Evolutionary conservation across 2,113 vertebrate genomes (phyloP).

Genomic region (Trochalopteron elliotii): DNA sequence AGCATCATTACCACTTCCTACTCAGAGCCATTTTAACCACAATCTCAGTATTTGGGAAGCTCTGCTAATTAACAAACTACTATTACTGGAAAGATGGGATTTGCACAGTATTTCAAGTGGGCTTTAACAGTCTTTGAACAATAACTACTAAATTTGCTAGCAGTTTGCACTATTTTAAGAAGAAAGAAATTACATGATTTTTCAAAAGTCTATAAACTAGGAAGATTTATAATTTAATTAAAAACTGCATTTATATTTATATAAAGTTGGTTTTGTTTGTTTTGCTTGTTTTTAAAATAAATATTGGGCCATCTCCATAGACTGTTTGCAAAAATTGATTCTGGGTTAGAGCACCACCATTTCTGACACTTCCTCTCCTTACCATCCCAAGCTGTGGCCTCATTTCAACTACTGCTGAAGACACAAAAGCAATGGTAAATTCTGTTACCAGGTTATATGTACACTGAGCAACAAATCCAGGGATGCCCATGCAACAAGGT

Average conservation of each 20-base stretch:
- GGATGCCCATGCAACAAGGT: not conserved
- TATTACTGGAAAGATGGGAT: constrained; percentile 62
- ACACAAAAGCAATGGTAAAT: not conserved
- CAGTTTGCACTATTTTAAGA: constrained; percentile 45
- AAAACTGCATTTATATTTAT: not conserved
- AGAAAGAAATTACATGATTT: constrained; percentile 32
- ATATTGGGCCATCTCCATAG: not conserved
- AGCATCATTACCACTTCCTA: constrained; percentile 64
- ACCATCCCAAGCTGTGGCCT: not conserved
- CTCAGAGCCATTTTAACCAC: constrained; percentile 66
- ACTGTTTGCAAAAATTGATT: not conserved
- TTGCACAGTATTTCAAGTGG: constrained; percentile 65
- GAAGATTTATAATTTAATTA: not conserved
- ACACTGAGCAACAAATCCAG: not conserved
- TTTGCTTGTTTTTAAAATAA: not conserved
- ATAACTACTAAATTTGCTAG: constrained; percentile 53
- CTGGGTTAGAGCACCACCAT: not conserved
- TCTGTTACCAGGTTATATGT: not conserved
- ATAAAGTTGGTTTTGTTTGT: not conserved
- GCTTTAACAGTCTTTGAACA: constrained; percentile 60
- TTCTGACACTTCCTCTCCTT: not conserved
- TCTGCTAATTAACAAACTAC: constrained; percentile 71
- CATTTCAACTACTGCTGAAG: not conserved
- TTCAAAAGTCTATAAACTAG: constrained; percentile 15
- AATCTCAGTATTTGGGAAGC: constrained; percentile 67